Conservation (phyloP, 2,888 invertebrate species). For the Peribatodes rhomboidaria region DNA sequence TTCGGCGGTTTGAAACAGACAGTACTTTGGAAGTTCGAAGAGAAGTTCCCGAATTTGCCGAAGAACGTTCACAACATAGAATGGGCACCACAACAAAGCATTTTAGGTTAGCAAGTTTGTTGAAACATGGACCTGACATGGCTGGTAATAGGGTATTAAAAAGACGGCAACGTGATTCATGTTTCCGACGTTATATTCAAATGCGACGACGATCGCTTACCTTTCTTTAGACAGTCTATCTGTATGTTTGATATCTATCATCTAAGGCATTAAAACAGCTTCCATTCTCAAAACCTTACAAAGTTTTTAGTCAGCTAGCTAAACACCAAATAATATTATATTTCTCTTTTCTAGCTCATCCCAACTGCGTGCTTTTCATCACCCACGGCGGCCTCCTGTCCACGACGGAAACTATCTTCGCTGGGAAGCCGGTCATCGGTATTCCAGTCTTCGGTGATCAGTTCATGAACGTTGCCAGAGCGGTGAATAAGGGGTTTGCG, state of each 20-base stretch:
- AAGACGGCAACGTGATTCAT: too few relatives aligned
- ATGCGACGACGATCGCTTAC: too few relatives aligned
- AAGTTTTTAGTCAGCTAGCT: too few relatives aligned
- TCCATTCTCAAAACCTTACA: too few relatives aligned
- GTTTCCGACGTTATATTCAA: too few relatives aligned
- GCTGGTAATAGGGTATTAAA: too few relatives aligned
- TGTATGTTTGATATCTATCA: too few relatives aligned
- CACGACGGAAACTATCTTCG: conserved; percentile 65
- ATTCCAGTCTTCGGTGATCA: conserved; percentile 73
- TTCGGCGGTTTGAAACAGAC: conserved; percentile 75
- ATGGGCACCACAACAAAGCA: conserved; percentile 72
- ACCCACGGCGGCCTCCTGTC: conserved; percentile 74
- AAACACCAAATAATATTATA: neutral
- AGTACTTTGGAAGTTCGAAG: conserved; percentile 81
- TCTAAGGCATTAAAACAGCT: too few relatives aligned
- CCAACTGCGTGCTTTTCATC: conserved; percentile 70
- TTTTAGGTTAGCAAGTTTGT: conserved; percentile 48
- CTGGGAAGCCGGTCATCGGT: conserved; percentile 69
- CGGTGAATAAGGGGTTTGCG: conserved; percentile 61
- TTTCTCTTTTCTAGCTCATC: conserved; percentile 61
- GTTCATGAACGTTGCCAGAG: conserved; percentile 61
- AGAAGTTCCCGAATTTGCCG: conserved; percentile 59
- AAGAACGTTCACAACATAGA: conserved; percentile 71
- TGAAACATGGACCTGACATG: too few relatives aligned
- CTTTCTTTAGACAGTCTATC: too few relatives aligned